Evolutionary conservation across 2,113 vertebrate genomes (phyloP), one percentile per base, ranked within the genome.

Genomic region (Pipa parva): DNA sequence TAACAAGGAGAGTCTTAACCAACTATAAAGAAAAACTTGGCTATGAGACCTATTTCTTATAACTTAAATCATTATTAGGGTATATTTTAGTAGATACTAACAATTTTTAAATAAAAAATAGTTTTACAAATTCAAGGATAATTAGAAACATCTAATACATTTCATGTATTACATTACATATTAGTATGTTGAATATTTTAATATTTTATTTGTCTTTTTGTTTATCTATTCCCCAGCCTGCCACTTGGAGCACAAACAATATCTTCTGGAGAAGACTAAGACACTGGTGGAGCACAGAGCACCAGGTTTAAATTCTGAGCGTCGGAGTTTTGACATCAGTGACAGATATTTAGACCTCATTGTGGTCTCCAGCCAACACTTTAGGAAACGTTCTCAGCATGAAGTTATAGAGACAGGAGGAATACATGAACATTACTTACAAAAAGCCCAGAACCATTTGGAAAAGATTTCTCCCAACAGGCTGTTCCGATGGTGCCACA

Each of bases 401-500:
- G 62, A 63, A 33, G 8, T 55, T 0, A 42, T 55, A 20, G 25
- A 17, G 12, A 28, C 51, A 3, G 59, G 42, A 17, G 20, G 11
- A 21, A 62, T 20, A 28, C 59, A 49, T 49, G 45, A 62, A 17
- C 11, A 48, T 13, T 15, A 28, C 11, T 7, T 62, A 21, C 24
- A 22, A 3, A 49, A 15, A 20, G 20, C 11, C 18, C 24, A 29
- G n/a, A 28, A n/a, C 31, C 20, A 4, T 1, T 1, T 49, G 17
- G 26, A 27, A 17, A 11, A 5, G 5, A 21, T 62, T 22, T 6
- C 26, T 18, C 42, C 6, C 7, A 49, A 62, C 26, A 29, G 37
- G 26, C 18, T 62, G 6, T 62, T 62, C 59, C 42, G 59, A 1
- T 62, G 59, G 42, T 62, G 42, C 59, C 26, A 15, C n/a, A 39